phyloP scores from a whole-genome alignment of 2,797 vertebrate genomes.

The Anas acuta region DNA sequence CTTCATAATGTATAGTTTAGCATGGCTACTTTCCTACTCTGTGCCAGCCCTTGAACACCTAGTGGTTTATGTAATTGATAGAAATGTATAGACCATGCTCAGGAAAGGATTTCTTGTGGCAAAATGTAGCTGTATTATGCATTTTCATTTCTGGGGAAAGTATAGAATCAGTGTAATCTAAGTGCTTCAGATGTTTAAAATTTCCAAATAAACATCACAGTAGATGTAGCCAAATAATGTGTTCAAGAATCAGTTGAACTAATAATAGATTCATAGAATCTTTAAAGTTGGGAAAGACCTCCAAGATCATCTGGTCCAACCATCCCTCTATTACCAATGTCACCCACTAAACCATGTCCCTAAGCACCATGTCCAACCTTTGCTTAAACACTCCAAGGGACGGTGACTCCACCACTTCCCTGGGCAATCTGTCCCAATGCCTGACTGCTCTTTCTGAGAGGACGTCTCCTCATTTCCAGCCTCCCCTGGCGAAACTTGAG shows the following conservation, averaged over 20 bases:
- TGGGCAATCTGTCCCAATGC: too few relatives aligned
- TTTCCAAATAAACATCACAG: background rate
- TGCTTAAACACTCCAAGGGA: too few relatives aligned
- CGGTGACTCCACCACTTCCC: too few relatives aligned
- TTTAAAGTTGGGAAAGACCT: too few relatives aligned
- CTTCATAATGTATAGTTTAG: background rate
- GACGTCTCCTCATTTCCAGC: too few relatives aligned
- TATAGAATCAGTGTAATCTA: background rate
- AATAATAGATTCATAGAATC: background rate
- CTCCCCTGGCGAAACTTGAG: too few relatives aligned
- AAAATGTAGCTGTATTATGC: background rate
- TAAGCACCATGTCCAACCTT: too few relatives aligned
- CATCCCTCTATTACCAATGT: too few relatives aligned
- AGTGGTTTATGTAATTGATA: background rate
- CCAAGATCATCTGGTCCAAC: too few relatives aligned
- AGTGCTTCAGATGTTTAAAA: background rate
- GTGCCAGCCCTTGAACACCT: background rate
- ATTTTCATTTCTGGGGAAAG: conserved; percentile 17
- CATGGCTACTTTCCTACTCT: background rate
- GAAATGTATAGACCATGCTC: background rate
- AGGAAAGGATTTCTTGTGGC: background rate
- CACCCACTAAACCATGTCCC: too few relatives aligned
- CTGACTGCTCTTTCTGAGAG: too few relatives aligned
- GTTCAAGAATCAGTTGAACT: background rate
- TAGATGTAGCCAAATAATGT: background rate